Base-by-base conservation (phyloP, 2,888 invertebrate species). In the Protula sp. region DNA sequence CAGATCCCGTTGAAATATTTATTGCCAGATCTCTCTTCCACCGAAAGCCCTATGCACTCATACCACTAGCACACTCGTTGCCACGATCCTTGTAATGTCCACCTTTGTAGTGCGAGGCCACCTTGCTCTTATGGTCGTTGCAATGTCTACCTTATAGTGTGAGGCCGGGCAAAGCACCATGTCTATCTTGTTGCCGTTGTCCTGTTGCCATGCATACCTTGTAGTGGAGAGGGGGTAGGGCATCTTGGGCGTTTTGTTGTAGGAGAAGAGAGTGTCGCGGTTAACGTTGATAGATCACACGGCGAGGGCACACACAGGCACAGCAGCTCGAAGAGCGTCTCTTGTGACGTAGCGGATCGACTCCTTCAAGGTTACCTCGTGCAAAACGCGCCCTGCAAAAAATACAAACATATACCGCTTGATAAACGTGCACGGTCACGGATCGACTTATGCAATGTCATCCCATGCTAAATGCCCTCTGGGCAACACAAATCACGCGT, bases 161-260 rank as follows among this genome's bases (percentile, higher is more conserved):
- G 98, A 97, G 0, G 99, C 88, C 0, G 98, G 98, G 78, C 94
- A 97, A 50, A 99, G 87, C 19, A 93, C 87, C 67, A 99, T 92
- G 9, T n/a, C n/a, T n/a, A n/a, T n/a, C n/a, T n/a, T n/a, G n/a
- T n/a, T 99, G 79, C 61, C 92, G 85, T 72, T 97, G 94, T 14
- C 99, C 84, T 81, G 99, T 98, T 1, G 88, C 86, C 69, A 85
- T 85, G 0, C 84, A 82, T 4, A 94, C 94, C 75, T 89, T 89
- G 77, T 98, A 95, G n/a, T n/a, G n/a, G n/a, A n/a, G n/a, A n/a
- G n/a, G n/a, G n/a, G n/a, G n/a, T n/a, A n/a, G n/a, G n/a, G n/a
- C n/a, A n/a, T n/a, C n/a, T n/a, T n/a, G n/a, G n/a, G n/a, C n/a
- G n/a, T n/a, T n/a, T n/a, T n/a, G n/a, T n/a, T n/a, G 80, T 93